Conservation (phyloP, 2,113 vertebrate species). For the Petrocephalus zakoni region DNA sequence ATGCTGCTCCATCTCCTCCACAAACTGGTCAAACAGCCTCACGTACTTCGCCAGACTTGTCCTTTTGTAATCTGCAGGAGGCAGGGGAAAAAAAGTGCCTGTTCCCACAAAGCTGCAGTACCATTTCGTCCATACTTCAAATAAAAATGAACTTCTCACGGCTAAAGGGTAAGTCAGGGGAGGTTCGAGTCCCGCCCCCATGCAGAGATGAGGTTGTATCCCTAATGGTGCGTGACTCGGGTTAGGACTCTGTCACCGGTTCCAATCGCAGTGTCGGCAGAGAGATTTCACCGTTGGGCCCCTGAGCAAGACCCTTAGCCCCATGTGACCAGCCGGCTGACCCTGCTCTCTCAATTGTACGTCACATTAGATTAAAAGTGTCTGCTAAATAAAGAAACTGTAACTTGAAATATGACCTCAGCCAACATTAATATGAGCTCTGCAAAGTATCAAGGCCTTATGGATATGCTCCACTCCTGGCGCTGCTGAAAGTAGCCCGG, state of each 20-base stretch:
- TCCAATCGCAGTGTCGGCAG: neutral
- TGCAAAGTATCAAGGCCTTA: neutral
- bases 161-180: neutral
- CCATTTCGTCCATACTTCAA: neutral
- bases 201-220: neutral
- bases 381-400: neutral
- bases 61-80: conserved; percentile 76
- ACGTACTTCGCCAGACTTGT: conserved; percentile 82
- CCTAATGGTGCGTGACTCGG: neutral
- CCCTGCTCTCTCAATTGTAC: neutral
- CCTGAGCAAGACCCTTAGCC: neutral
- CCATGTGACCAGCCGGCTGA: neutral
- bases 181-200: neutral
- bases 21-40: conserved; percentile 78
- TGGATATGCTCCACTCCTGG: neutral
- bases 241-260: neutral
- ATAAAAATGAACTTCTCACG: neutral
- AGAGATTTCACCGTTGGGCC: neutral
- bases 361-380: neutral
- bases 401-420: neutral
- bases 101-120: neutral
- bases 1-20: conserved; percentile 72
- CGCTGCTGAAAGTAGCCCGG: neutral
- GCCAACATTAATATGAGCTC: neutral
- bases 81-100: neutral